Conservation (phyloP, 1,140 invertebrate species). For the Ctenoplectra terminalis region DNA sequence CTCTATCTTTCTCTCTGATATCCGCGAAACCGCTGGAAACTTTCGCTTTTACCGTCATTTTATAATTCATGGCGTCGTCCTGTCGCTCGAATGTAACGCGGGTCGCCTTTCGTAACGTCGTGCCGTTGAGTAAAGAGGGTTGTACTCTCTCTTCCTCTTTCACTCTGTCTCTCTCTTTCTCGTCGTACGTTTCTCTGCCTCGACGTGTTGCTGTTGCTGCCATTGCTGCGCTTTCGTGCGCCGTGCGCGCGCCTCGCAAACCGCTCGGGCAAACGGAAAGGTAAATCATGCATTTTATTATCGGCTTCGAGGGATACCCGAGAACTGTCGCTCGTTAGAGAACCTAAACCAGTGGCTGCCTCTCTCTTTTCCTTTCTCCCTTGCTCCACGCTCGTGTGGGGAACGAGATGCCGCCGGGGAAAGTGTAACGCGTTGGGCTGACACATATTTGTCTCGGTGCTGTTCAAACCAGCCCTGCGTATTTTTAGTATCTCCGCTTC, state of each 20-base stretch:
- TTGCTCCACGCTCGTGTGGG: not conserved
- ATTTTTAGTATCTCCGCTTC: conserved; percentile 44
- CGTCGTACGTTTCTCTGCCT: not conserved
- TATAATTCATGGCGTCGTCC: conserved; percentile 81
- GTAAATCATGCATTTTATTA: conserved; percentile 80
- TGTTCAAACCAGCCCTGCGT: conserved; percentile 33
- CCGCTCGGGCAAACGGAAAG: conserved; percentile 69
- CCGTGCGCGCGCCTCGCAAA: conserved; percentile 62
- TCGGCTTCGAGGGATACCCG: conserved; percentile 55
- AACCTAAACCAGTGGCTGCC: conserved; percentile 39
- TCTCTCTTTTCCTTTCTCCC: not conserved
- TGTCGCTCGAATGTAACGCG: conserved; percentile 75
- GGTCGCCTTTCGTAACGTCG: conserved; percentile 68
- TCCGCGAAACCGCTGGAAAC: conserved; percentile 74
- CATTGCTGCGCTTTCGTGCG: conserved; percentile 46
- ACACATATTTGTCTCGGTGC: conserved; percentile 42
- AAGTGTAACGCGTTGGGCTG: conserved; percentile 16
- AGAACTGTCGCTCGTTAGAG: conserved; percentile 38
- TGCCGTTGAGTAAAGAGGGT: conserved; percentile 60
- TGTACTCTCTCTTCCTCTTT: conserved; percentile 23
- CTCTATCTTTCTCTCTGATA: conserved; percentile 31
- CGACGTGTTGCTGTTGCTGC: conserved; percentile 44
- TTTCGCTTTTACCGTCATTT: conserved; percentile 82
- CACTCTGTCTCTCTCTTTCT: not conserved
- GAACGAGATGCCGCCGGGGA: conserved; percentile 17